Evolutionary conservation across 2,888 invertebrate genomes (phyloP), one percentile per base, ranked within the genome.

Genomic region (Microctonus brassicae): DNA sequence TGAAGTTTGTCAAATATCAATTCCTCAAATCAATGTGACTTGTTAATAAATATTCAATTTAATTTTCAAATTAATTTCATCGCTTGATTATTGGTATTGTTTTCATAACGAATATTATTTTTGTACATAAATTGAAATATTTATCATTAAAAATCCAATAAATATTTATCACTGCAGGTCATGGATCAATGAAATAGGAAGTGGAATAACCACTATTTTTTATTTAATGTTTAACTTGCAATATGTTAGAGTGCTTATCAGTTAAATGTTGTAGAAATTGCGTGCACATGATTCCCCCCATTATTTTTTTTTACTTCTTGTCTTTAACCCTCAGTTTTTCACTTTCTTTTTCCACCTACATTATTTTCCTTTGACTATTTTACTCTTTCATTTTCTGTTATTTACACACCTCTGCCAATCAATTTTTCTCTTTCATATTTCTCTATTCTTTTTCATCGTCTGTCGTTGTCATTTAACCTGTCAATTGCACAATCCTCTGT

Each of bases 181-280:
- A n/a, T n/a, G n/a, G n/a, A n/a, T n/a, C n/a, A n/a, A n/a, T n/a
- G n/a, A n/a, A n/a, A n/a, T n/a, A n/a, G n/a, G n/a, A n/a, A n/a
- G n/a, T n/a, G n/a, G n/a, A n/a, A n/a, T n/a, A n/a, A n/a, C n/a
- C n/a, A 83, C 82, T 83, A 81, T 80, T 75, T 75, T 75, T 71
- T 66, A 70, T 66, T 75, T 73, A 76, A 70, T 73, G 62, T 72
- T 76, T 78, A 76, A 77, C 76, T 75, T 75, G 69, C 77, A 75
- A 72, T 62, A 70, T 68, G 70, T 67, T 76, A 75, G 75, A 77
- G 76, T 76, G 77, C 77, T 80, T 78, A 79, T 74, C 78, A 77
- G 79, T 81, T 82, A 79, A 82, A 81, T 77, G 77, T 71, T 76
- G 69, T 73, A 70, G 77, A 79, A 82, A 80, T 78, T 76, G 79